Evolutionary conservation across 2,113 vertebrate species (phyloP).

Genomic region (Oenanthe oenanthe): DNA sequence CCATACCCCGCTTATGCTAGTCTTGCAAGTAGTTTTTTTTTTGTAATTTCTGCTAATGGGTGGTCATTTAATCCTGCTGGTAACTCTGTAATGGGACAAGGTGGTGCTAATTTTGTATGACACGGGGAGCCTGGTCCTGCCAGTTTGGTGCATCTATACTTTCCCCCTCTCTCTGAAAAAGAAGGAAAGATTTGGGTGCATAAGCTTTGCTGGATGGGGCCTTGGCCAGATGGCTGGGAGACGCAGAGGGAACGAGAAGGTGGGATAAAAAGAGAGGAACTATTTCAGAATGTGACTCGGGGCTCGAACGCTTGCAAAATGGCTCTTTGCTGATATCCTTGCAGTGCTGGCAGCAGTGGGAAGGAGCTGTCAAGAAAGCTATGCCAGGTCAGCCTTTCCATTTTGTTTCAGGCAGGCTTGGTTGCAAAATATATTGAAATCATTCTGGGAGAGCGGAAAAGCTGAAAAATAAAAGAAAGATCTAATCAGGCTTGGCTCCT

Average conservation of each 20-base stretch:
- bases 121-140: not conserved
- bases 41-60: not conserved
- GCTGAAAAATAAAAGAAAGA: conserved; percentile 58
- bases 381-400: conserved; percentile 65
- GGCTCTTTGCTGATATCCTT: conserved; percentile 59
- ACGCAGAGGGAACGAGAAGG: not conserved
- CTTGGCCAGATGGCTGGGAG: conserved; percentile 22
- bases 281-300: not conserved
- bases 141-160: not conserved
- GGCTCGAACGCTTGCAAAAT: conserved; percentile 23
- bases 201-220: not conserved
- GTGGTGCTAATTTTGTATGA: not conserved
- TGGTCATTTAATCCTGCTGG: not conserved
- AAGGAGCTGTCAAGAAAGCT: conserved; percentile 68
- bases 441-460: conserved; percentile 39
- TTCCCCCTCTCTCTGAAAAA: not conserved
- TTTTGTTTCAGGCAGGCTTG: conserved; percentile 66
- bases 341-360: conserved; percentile 55
- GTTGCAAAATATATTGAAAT: conserved; percentile 70
- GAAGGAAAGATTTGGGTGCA: not conserved
- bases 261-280: conserved; percentile 43
- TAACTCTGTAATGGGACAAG: not conserved
- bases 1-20: not conserved
- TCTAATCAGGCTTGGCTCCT: conserved; percentile 48
- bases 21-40: not conserved